Evolutionary conservation across 2,797 vertebrate species (phyloP), one percentile per base, ranked within the genome.

Genomic region (Decapterus maruadsi): DNA sequence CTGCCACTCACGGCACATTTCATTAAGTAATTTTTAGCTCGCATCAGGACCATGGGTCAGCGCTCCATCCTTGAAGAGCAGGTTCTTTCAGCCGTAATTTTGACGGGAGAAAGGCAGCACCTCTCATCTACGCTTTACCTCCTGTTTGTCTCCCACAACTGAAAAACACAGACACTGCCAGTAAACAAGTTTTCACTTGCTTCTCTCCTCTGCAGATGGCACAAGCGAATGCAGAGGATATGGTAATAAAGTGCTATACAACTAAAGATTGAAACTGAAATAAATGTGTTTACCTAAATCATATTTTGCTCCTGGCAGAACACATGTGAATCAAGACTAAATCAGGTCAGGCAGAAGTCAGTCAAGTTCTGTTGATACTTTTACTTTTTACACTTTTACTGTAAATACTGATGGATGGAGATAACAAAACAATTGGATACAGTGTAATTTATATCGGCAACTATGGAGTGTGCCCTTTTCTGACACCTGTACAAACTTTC

Each of bases 1-100:
- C 73, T 85, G 88, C 81, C 89, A 89, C 83, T 89, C 87, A 75
- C 87, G 74, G 88, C 88, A 91, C 82, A 88, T 93, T 93, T 91
- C 89, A 90, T 93, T 90, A 92, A 85, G 87, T 86, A 51, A 87
- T 90, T 92, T 92, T 82, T 68, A 75, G 75, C 76, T 82, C 78
- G 74, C 82, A 85, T 90, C 81, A 80, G 55, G 68, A 73, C 68
- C 77, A 79, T 48, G 80, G 90, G 90, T 92, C 91, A 93, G 63
- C 67, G 76, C 88, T 69, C 85, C 79, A 80, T 90, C 88, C 88
- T 90, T 88, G 79, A 87, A 81, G 72, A 82, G 72, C 77, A 69
- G 71, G 48, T 78, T 88, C 74, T 64, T 83, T 89, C 72, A 82
- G 81, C 67, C 54, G 43, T 84, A 72, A 71, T 72, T 82, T 71